These are phyloP conservation scores for Elachura formosa DNA, from an alignment of 2,113 vertebrate species.

Conservation along the genomic window DNA sequence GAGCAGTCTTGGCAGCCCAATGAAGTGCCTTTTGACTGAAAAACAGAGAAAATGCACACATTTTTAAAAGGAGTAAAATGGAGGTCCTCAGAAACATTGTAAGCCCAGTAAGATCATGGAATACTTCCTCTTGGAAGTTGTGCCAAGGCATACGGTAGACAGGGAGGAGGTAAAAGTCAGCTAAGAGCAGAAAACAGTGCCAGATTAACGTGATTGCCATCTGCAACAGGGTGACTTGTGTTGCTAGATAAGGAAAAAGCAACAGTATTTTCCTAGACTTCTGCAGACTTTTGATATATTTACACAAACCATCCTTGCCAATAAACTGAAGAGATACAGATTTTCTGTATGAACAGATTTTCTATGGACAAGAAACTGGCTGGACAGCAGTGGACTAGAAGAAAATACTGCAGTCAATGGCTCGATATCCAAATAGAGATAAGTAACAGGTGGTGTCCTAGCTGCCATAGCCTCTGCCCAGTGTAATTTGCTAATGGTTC, in stretches of 20 bases:
- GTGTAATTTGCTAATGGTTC: neutral
- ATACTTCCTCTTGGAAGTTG: neutral
- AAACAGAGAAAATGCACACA: neutral
- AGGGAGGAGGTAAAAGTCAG: neutral
- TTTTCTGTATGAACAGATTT: neutral
- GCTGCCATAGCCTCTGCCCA: neutral
- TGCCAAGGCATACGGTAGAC: neutral
- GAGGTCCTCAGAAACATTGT: neutral
- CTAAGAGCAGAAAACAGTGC: neutral
- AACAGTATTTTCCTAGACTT: neutral
- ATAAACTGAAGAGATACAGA: rapidly evolving
- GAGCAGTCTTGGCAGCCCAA: neutral
- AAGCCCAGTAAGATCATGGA: neutral
- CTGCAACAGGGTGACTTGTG: neutral
- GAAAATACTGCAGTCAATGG: neutral
- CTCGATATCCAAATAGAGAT: neutral
- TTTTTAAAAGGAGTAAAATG: neutral
- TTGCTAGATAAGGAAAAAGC: neutral
- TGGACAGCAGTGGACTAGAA: neutral
- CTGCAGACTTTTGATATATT: neutral
- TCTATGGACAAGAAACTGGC: neutral
- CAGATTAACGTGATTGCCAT: neutral
- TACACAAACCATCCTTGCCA: neutral
- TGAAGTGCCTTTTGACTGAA: neutral
- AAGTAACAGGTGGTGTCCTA: neutral